Conservation (phyloP, 2,113 vertebrate genomes). For the Myotis davidii region DNA sequence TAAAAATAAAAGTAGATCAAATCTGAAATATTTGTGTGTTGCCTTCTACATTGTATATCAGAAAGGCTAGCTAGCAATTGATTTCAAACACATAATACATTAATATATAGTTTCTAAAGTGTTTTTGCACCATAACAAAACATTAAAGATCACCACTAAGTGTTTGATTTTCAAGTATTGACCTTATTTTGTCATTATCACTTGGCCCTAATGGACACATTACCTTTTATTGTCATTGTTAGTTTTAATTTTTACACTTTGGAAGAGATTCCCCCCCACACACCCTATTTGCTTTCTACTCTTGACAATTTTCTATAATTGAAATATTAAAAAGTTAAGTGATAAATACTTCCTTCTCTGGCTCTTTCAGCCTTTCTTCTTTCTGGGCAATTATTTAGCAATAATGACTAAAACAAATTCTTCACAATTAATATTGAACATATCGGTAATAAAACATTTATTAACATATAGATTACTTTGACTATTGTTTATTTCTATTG, state of each 20-base stretch:
- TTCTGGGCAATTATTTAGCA: neutral
- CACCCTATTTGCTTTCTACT: neutral
- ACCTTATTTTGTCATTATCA: neutral
- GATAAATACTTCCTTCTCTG: neutral
- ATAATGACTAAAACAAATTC: neutral
- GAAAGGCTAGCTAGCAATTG: neutral
- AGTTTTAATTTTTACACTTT: neutral
- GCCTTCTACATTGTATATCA: neutral
- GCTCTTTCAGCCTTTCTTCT: neutral
- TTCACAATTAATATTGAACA: neutral
- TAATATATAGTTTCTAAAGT: neutral
- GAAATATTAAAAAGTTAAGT: neutral
- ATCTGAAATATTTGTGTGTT: neutral
- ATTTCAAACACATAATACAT: neutral
- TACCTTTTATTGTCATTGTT: neutral
- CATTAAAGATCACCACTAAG: neutral
- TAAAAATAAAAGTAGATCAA: neutral
- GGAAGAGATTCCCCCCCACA: neutral
- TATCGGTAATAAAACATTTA: neutral
- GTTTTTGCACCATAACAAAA: neutral
- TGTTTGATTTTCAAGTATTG: neutral
- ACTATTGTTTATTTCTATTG: neutral
- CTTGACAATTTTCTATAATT: neutral
- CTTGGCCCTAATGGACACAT: neutral
- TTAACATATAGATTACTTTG: neutral